Evolutionary conservation across 2,797 vertebrate genomes (phyloP).

Genomic region (Novumbra hubbsi): DNA sequence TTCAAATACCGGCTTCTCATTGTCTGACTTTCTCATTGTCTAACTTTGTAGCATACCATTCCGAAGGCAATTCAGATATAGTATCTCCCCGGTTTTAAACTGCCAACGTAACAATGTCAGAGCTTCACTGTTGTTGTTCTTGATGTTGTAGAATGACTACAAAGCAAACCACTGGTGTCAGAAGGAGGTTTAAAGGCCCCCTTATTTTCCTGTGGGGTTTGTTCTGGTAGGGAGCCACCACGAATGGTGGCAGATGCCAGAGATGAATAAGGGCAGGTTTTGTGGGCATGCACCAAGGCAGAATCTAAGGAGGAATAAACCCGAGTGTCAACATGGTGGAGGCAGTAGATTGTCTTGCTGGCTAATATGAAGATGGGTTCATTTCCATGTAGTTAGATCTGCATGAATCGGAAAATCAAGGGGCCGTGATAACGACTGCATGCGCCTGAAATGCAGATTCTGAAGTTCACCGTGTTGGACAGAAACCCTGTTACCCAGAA

Average conservation of each 20-base stretch:
- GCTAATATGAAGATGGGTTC: neutral
- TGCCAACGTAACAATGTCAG: neutral
- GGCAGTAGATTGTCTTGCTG: neutral
- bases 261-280: slow-evolving; percentile 39
- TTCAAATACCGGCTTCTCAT: neutral
- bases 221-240: slow-evolving; percentile 43
- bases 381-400: neutral
- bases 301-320: slow-evolving; percentile 20
- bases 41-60: neutral
- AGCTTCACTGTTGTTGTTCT: neutral
- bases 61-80: neutral
- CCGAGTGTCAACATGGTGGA: neutral
- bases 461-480: slow-evolving; percentile 69
- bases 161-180: slow-evolving; percentile 61
- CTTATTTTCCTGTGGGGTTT: slow-evolving; percentile 54
- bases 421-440: neutral
- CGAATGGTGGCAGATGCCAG: slow-evolving; percentile 44
- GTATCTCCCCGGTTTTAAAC: neutral
- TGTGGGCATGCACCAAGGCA: slow-evolving; percentile 38
- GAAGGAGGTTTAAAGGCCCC: slow-evolving; percentile 60
- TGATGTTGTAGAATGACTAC: slow-evolving; percentile 52
- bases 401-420: neutral
- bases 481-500: slow-evolving; percentile 72
- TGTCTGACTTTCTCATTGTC: neutral
- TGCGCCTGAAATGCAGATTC: slow-evolving; percentile 11